Evolutionary conservation across 2,888 invertebrate genomes (phyloP).

Genomic region (Clivina fossor): DNA sequence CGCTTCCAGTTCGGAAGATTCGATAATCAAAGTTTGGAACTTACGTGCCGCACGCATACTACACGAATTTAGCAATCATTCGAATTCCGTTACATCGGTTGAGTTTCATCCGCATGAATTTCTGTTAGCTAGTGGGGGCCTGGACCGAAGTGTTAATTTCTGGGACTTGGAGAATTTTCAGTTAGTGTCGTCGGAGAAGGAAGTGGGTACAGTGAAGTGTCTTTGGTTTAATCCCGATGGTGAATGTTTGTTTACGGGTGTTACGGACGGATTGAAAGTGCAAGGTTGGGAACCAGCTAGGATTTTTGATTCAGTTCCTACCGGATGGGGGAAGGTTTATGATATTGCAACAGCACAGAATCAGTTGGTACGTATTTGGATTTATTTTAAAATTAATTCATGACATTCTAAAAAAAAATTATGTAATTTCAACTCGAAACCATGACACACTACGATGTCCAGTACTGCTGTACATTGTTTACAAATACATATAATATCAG

Average conservation of each 20-base stretch:
- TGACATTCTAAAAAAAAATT: too few relatives aligned
- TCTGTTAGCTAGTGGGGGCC: conserved; percentile 85
- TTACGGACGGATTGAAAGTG: conserved; percentile 83
- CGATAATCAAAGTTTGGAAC: conserved; percentile 86
- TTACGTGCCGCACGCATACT: conserved; percentile 86
- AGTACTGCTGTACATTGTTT: too few relatives aligned
- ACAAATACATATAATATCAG: too few relatives aligned
- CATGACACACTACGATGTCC: too few relatives aligned
- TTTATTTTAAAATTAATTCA: too few relatives aligned
- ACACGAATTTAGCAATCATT: conserved; percentile 83
- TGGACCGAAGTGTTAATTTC: conserved; percentile 87
- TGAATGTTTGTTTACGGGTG: conserved; percentile 83
- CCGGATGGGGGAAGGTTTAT: conserved; percentile 85
- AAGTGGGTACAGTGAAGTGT: conserved; percentile 57
- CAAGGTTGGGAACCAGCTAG: conserved; percentile 94
- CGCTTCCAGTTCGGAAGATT: conserved; percentile 93
- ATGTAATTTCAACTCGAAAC: too few relatives aligned
- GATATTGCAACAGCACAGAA: conserved; percentile 89
- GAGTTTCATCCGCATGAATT: conserved; percentile 98
- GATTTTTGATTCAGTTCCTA: conserved; percentile 78
- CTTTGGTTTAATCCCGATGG: conserved; percentile 89
- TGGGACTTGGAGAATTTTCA: conserved; percentile 93
- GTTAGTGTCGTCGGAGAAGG: conserved; percentile 53
- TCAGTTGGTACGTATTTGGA: conserved; percentile 81
- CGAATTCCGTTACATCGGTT: conserved; percentile 83